phyloP scores from a whole-genome alignment of 2,888 invertebrate species.

The Spatulosminthurus flaviceps region DNA sequence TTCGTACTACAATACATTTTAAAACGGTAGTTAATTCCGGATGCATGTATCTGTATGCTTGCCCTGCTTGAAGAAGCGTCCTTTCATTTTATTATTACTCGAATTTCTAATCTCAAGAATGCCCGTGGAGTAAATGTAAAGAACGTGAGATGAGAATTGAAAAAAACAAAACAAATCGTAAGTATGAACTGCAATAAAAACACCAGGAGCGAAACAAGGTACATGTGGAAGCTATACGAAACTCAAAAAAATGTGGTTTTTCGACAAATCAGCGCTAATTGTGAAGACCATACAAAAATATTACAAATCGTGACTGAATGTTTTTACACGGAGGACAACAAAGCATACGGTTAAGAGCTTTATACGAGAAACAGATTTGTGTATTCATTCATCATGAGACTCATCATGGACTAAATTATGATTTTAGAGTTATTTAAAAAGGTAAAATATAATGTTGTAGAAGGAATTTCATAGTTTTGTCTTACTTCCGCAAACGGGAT shows the following conservation, averaged over 20 bases:
- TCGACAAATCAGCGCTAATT: background rate
- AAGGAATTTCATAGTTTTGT: too few species aligned
- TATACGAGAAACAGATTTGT: background rate
- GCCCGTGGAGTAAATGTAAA: background rate
- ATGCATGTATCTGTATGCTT: background rate
- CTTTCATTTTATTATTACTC: background rate
- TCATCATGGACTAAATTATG: too few species aligned
- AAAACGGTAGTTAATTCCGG: too few species aligned
- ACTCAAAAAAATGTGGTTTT: background rate
- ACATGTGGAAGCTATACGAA: background rate
- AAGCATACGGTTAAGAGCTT: background rate
- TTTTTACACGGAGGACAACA: background rate
- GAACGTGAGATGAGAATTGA: background rate
- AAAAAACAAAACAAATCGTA: background rate
- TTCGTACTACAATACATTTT: too few species aligned
- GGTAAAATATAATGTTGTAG: constrained; percentile 8
- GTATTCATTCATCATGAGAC: too few species aligned
- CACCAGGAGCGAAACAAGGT: background rate
- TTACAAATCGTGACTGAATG: too few species aligned
- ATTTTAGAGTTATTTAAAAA: too few species aligned
- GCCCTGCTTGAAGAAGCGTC: too few species aligned
- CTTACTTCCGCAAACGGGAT: constrained; percentile 82
- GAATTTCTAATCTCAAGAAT: background rate
- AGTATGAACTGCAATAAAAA: too few species aligned
- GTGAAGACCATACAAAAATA: background rate